Conservation (phyloP, 2,888 invertebrate species). For the Brenthis ino region DNA sequence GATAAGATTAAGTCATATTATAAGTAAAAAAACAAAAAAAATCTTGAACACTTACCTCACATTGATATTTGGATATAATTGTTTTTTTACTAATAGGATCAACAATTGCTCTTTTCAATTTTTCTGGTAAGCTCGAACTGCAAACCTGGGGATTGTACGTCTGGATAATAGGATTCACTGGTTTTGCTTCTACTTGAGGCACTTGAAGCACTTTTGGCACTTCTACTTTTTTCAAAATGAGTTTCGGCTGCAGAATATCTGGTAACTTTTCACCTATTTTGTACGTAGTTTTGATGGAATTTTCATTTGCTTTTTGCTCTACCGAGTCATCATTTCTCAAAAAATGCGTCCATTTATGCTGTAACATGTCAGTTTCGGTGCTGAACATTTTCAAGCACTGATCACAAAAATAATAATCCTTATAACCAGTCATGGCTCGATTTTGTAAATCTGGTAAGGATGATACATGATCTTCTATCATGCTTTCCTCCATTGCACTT, state of each 20-base stretch:
- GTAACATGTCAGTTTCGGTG: slow-evolving; percentile 63
- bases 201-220: slow-evolving; percentile 36
- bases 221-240: slow-evolving; percentile 54
- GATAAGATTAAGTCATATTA: too few species aligned
- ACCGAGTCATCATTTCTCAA: slow-evolving; percentile 57
- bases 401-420: slow-evolving; percentile 68
- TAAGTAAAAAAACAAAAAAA: too few species aligned
- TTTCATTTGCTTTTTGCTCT: slow-evolving; percentile 10
- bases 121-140: slow-evolving; percentile 34
- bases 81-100: slow-evolving; percentile 60
- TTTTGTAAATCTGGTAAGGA: slow-evolving; percentile 61
- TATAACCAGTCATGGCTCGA: slow-evolving; percentile 60
- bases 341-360: slow-evolving; percentile 72
- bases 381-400: slow-evolving; percentile 64
- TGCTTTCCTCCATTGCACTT: slow-evolving; percentile 55
- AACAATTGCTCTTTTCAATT: slow-evolving; percentile 51
- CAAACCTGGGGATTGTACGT: slow-evolving; percentile 18
- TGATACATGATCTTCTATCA: slow-evolving; percentile 56
- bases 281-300: slow-evolving; percentile 43
- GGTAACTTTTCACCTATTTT: slow-evolving; percentile 57
- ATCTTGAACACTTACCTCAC: slow-evolving; percentile 49
- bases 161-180: background rate
- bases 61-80: slow-evolving; percentile 60
- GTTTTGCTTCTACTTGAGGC: slow-evolving; percentile 22
- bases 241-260: slow-evolving; percentile 51